These are phyloP conservation scores for Liopterus haemorrhoidalis DNA, from an alignment of 2,888 invertebrate species.

Conservation along the genomic window DNA sequence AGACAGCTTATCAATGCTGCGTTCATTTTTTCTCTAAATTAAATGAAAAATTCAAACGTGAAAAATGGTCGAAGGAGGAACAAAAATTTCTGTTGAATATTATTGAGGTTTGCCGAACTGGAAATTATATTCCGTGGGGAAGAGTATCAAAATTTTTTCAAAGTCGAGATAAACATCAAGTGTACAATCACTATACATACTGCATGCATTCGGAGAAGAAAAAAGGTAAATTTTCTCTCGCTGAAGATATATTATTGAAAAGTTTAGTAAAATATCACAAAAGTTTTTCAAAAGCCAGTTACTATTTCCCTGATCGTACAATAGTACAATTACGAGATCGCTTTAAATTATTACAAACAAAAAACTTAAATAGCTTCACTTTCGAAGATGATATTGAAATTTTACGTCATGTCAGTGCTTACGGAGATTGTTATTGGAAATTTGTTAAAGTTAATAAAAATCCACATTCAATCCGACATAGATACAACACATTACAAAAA, in stretches of 20 bases:
- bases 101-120: slow-evolving; percentile 58
- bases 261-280: slow-evolving; percentile 56
- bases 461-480: slow-evolving; percentile 56
- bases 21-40: slow-evolving; percentile 57
- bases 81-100: slow-evolving; percentile 58
- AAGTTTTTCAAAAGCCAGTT: slow-evolving; percentile 52
- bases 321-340: slow-evolving; percentile 56
- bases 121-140: slow-evolving; percentile 68
- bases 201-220: slow-evolving; percentile 46
- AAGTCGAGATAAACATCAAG: slow-evolving; percentile 58
- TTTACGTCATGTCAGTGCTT: slow-evolving; percentile 48
- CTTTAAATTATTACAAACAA: slow-evolving; percentile 40
- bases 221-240: slow-evolving; percentile 58
- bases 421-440: slow-evolving; percentile 50
- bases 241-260: slow-evolving; percentile 62
- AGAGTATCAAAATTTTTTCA: slow-evolving; percentile 59
- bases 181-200: slow-evolving; percentile 54
- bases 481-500: slow-evolving; percentile 51
- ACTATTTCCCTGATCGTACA: slow-evolving; percentile 58
- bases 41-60: slow-evolving; percentile 35
- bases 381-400: slow-evolving; percentile 57
- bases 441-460: slow-evolving; percentile 52
- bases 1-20: slow-evolving; percentile 66
- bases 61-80: slow-evolving; percentile 63
- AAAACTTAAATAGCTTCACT: slow-evolving; percentile 54